Conservation (phyloP, 2,113 vertebrate species). For the Nycticryphes semicollaris region DNA sequence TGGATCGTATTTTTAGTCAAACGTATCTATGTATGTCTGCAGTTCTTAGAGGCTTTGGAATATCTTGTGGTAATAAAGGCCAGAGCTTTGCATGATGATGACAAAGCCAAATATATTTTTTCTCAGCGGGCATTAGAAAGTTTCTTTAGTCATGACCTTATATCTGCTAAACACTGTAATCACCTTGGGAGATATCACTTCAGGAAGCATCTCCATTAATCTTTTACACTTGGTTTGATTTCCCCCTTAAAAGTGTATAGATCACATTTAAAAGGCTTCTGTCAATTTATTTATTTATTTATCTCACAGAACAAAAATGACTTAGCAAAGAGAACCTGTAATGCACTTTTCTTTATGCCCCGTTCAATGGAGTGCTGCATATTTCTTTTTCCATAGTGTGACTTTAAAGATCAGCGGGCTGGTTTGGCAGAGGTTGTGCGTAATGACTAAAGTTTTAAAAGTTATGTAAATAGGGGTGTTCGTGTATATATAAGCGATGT, state of each 20-base stretch:
- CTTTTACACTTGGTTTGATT: conserved; percentile 33
- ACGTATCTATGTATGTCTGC: background rate
- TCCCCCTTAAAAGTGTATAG: background rate
- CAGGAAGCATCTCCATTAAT: conserved; percentile 23
- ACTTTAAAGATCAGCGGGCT: background rate
- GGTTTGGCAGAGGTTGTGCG: background rate
- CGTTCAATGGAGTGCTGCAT: background rate
- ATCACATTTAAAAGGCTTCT: background rate
- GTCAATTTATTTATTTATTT: background rate
- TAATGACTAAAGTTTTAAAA: conserved; percentile 10
- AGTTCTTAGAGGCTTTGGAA: background rate
- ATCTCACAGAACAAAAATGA: background rate
- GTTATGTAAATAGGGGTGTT: conserved; percentile 37
- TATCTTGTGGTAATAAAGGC: background rate
- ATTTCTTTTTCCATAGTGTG: background rate
- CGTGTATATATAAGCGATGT: background rate
- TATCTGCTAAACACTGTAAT: conserved; percentile 31
- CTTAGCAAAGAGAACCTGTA: background rate
- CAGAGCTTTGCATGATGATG: background rate
- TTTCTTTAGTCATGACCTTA: conserved; percentile 60
- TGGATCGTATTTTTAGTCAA: background rate
- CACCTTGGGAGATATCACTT: conserved; percentile 61
- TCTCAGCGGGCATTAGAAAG: background rate
- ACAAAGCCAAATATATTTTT: background rate
- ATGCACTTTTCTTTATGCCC: background rate